Conservation (phyloP, 2,888 invertebrate species). For the Phlogophora meticulosa region DNA sequence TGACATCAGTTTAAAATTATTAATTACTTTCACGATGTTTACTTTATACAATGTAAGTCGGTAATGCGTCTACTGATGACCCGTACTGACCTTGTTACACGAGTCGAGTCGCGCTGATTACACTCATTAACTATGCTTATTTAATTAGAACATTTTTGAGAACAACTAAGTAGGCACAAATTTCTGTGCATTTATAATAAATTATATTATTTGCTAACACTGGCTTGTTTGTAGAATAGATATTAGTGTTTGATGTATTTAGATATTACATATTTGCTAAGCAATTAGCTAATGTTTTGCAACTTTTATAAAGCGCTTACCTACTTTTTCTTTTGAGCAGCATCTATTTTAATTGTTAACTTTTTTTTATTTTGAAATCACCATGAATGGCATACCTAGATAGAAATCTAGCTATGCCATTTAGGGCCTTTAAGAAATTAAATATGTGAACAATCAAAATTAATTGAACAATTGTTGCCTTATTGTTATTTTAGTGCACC, state of each 20-base stretch:
- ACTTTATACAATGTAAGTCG: constrained; percentile 29
- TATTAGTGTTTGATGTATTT: background rate
- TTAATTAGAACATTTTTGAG: constrained; percentile 36
- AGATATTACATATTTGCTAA: background rate
- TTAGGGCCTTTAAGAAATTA: background rate
- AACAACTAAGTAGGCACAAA: constrained; percentile 30
- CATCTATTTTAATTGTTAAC: background rate
- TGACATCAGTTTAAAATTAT: constrained; percentile 12
- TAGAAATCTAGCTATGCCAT: background rate
- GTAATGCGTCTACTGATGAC: constrained; percentile 39
- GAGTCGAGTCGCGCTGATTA: constrained; percentile 27
- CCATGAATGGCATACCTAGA: no score
- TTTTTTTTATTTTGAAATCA: background rate
- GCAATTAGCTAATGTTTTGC: constrained; percentile 15
- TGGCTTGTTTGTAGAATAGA: background rate
- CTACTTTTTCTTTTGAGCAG: background rate
- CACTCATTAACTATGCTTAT: constrained; percentile 19
- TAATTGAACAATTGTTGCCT: background rate
- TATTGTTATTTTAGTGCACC: background rate
- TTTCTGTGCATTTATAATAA: constrained; percentile 22
- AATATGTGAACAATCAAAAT: background rate
- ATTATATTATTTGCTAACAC: constrained; percentile 23
- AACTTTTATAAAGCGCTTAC: background rate
- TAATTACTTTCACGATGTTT: constrained; percentile 16
- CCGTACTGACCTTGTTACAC: constrained; percentile 46